Evolutionary conservation across 1,140 invertebrate species (phyloP), one percentile per base, ranked within the genome.

Genomic region (Drosophila kikkawai): DNA sequence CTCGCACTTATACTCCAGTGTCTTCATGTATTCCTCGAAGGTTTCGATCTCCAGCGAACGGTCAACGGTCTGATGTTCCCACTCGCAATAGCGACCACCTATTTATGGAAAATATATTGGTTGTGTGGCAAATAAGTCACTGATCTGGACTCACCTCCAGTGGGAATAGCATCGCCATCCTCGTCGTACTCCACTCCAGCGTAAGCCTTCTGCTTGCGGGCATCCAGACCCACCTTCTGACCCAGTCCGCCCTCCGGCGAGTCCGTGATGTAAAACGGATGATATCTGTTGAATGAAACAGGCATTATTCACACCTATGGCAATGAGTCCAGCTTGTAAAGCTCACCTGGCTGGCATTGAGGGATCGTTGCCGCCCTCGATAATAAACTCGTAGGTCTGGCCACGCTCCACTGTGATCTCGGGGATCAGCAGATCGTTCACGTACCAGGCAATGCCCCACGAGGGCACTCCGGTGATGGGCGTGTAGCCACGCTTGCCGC

Each of bases 211-310:
- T 97, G 95, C 36, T 95, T 94, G 32, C 93, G 94, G 78, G 96
- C 96, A 56, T 97, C 95, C 0, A 93, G 93, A 48, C 95, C 95
- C 1, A 93, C 94, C 82, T 97, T 96, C 92, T 97, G 96, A 0
- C 95, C 96, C 80, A 95, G 97, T 4, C 97, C 97, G 50, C 98
- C 98, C 91, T 97, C 96, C 0, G 94, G 93, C 29, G 95, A 97
- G 82, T 96, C 95, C 12, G 97, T 98, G 80, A 99, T 98, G 93
- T 99, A 99, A 83, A 99, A 96, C 13, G 98, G 98, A 94, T 99
- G 98, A 93, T 98, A 98, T 82, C 96, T 96, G 58, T 29, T 4
- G 63, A n/a, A 3, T 1, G 12, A 51, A 47, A 22, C 6, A 2
- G 19, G 3, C 11, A 32, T 11, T 15, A 34, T 0, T 26, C n/a